Base-by-base conservation (phyloP, 2,113 vertebrate genomes). In the Bos javanicus region DNA sequence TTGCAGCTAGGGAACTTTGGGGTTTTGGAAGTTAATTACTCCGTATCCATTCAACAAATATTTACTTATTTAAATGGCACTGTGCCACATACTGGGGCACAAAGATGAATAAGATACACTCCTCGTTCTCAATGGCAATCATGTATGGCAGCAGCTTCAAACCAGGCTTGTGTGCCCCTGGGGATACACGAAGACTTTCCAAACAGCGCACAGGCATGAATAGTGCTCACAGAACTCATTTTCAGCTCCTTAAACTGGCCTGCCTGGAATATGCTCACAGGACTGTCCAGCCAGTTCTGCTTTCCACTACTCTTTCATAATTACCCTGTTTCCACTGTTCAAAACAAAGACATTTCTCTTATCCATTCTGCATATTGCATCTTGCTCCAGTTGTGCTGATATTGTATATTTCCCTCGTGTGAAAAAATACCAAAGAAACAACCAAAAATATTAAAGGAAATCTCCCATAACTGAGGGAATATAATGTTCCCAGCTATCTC, bases 31-130 rank as follows among this genome's bases (percentile, higher is more conserved):
- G 54, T 92, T 84, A 96, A 91, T 76, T 94, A 92, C 56, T 86
- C 84, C 48, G 14, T 84, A 91, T 33, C 92, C n/a, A 54, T 76
- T 97, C 33, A 25, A 84, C 92, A 95, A 95, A 94, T 86, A 93
- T 91, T 95, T 92, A 83, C 86, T 93, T 71, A 17, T 52, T 78
- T 46, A 52, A 39, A 17, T 95, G 96, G 87, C 83, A 33, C 60
- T 43, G 67, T 39, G 91, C 60, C 89, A 90, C 46, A 43, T 12
- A 11, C 43, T 52, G 21, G 76, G 83, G 25, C 33, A 80, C 80
- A 87, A 56, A 98, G 92, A 96, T 94, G 62, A 95, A 56, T 96
- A 90, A 62, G 78, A 54, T 52, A 52, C 0, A 4, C 50, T 87
- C 54, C 62, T 36, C 36, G 11, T 19, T 88, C 74, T 90, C 87